Evolutionary conservation across 2,888 invertebrate genomes (phyloP).

Genomic region (Morpho helenor): DNA sequence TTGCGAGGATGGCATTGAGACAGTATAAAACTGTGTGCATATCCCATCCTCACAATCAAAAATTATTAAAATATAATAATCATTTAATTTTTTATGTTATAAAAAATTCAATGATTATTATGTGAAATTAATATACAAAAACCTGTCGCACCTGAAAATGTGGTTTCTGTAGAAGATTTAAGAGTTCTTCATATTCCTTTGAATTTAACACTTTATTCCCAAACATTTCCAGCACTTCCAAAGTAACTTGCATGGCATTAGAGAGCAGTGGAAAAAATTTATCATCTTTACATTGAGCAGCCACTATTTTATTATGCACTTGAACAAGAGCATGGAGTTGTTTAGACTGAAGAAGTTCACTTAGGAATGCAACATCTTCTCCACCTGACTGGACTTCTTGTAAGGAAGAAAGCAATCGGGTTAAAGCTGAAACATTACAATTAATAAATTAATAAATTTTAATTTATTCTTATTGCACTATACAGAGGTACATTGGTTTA

Average conservation of each 20-base stretch:
- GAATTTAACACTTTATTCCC: conserved; percentile 82
- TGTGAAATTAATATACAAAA: no score
- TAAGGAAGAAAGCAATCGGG: conserved; percentile 88
- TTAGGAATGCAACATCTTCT: conserved; percentile 92
- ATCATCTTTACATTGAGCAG: conserved; percentile 90
- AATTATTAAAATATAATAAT: no score
- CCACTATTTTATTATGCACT: conserved; percentile 93
- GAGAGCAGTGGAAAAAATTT: conserved; percentile 91
- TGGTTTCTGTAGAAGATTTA: conserved; percentile 89
- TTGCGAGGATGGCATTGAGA: no score
- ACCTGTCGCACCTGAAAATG: conserved; percentile 86
- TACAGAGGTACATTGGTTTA: no score
- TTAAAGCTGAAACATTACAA: conserved; percentile 81
- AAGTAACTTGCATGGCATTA: conserved; percentile 89
- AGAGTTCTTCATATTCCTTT: conserved; percentile 89
- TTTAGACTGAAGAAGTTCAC: conserved; percentile 90
- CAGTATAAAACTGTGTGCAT: no score
- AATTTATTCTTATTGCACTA: no score
- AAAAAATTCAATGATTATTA: no score
- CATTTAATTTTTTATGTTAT: no score
- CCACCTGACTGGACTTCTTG: conserved; percentile 90
- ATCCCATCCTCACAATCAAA: no score
- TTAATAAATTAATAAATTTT: background rate
- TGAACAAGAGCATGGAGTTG: conserved; percentile 94
- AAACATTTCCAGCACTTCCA: conserved; percentile 89